A percentile compares a stretch with the other conserved stretches of the same genome.
Conservation (phyloP, 2,888 invertebrate genomes). For the Cephus pulcher region DNA sequence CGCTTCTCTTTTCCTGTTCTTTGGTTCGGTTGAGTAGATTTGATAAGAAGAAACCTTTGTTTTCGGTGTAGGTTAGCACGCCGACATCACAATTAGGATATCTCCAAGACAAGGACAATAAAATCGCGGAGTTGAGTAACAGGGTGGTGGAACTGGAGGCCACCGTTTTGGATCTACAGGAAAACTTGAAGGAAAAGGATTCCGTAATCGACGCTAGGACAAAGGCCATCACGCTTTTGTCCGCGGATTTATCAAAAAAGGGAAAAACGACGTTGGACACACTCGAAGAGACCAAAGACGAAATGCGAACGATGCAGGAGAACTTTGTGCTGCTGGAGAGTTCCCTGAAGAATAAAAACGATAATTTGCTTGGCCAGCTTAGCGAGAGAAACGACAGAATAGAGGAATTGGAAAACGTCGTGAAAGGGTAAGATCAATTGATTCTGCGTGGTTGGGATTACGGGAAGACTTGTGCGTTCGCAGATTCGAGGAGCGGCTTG, state of each 20-base stretch:
- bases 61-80: conserved; percentile 36
- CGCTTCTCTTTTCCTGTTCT: not conserved
- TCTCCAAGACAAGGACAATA: conserved; percentile 73
- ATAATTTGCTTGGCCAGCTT: conserved; percentile 69
- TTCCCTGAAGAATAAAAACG: conserved; percentile 78
- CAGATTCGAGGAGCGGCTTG: conserved; percentile 49
- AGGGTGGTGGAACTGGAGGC: conserved; percentile 81
- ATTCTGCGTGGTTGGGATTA: not conserved
- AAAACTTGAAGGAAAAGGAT: conserved; percentile 85
- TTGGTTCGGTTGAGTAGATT: conserved; percentile 3
- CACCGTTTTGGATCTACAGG: conserved; percentile 83
- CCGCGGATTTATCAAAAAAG: conserved; percentile 77
- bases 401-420: conserved; percentile 70
- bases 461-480: conserved; percentile 8
- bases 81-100: conserved; percentile 54
- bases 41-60: conserved; percentile 10
- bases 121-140: conserved; percentile 75
- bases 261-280: conserved; percentile 79
- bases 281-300: conserved; percentile 82
- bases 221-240: conserved; percentile 81
- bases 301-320: conserved; percentile 85
- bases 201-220: conserved; percentile 85
- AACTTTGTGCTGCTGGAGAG: conserved; percentile 79
- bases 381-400: conserved; percentile 71
- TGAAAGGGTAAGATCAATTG: conserved; percentile 56